Evolutionary conservation across 2,888 invertebrate species (phyloP).

Genomic region (Lasioglossum figueresi): DNA sequence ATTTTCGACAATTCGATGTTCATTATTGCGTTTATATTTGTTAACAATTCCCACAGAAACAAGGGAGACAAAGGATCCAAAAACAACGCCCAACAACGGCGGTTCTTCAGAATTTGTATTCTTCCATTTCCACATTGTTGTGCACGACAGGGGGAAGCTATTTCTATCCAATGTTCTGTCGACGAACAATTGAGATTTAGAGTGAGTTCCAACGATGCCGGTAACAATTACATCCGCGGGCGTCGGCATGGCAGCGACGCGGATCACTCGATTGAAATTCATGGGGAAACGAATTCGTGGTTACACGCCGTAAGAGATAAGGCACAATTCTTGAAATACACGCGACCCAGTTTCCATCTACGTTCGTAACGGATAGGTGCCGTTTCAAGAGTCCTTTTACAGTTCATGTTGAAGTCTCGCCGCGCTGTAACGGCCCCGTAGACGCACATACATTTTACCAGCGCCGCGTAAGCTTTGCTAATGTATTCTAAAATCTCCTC

Average conservation of each 20-base stretch:
- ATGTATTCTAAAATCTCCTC: conserved; percentile 33
- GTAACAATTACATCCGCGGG: conserved; percentile 54
- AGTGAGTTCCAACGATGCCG: conserved; percentile 52
- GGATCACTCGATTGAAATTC: conserved; percentile 70
- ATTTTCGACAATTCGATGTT: neutral
- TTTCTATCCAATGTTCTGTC: conserved; percentile 34
- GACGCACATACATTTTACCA: conserved; percentile 18
- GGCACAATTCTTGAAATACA: conserved; percentile 70
- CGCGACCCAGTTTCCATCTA: conserved; percentile 67
- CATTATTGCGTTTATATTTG: neutral
- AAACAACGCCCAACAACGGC: neutral
- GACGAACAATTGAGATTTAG: conserved; percentile 58
- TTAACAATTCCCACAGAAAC: neutral
- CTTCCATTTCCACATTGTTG: neutral
- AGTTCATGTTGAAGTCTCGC: conserved; percentile 43
- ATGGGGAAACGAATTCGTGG: conserved; percentile 71
- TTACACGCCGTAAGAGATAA: conserved; percentile 71
- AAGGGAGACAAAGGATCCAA: neutral
- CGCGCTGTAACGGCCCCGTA: conserved; percentile 39
- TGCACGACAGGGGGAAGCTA: neutral
- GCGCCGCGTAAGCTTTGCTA: conserved; percentile 24
- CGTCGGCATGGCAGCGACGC: conserved; percentile 41
- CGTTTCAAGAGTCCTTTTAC: conserved; percentile 64
- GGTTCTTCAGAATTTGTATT: neutral
- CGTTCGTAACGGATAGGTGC: conserved; percentile 36